Percentiles rank a stretch among this genome's conserved stretches.
phyloP scores from a whole-genome alignment of 2,888 invertebrate genomes.

The Synanthedon vespiformis region DNA sequence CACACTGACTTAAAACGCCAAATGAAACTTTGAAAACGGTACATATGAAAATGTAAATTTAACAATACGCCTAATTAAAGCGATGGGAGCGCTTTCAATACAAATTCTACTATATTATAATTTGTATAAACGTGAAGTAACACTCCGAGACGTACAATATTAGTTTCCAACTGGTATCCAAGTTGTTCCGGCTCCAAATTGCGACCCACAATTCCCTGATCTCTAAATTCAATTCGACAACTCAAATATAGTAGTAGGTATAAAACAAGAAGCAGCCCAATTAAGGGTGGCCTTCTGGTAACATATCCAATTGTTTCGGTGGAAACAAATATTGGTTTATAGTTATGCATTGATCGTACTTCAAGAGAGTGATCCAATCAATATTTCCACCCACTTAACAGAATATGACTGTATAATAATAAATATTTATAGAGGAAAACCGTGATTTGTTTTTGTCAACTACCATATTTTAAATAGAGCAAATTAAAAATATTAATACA shows the following conservation, averaged over 20 bases:
- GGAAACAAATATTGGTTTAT: neutral
- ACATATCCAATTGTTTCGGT: neutral
- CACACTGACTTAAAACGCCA: no score
- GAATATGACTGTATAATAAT: no score
- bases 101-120: neutral
- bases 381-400: no score
- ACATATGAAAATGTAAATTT: constrained; percentile 2
- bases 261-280: constrained; percentile 1
- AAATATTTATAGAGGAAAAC: no score
- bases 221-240: constrained; percentile 3
- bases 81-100: neutral
- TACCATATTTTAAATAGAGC: no score
- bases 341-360: no score
- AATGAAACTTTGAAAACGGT: no score
- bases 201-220: constrained; percentile 1
- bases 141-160: neutral
- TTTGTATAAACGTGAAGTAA: neutral
- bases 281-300: constrained; percentile 3
- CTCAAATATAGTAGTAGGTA: constrained; percentile 3
- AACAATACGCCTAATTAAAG: constrained; percentile 4
- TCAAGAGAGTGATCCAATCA: no score
- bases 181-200: constrained; percentile 1
- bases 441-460: no score
- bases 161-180: constrained; percentile 1
- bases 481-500: no score